These are phyloP conservation scores for Pseudopodoces humilis DNA, from an alignment of 2,113 vertebrate species.

Conservation along the genomic window DNA sequence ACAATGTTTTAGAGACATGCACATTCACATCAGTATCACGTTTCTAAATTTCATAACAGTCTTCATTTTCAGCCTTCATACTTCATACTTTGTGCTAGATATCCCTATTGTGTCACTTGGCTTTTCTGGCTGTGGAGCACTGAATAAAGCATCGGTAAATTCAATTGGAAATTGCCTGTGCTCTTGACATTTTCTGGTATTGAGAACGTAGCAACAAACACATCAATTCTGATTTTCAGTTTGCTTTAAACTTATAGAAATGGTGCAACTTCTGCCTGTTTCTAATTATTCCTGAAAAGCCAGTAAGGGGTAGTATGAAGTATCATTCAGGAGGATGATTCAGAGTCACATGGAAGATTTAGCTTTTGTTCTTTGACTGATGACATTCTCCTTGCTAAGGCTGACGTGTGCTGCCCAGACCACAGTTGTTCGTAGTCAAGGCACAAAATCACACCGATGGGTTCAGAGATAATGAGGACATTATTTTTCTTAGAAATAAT, in stretches of 20 bases:
- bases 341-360: background rate
- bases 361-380: background rate
- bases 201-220: background rate
- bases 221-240: background rate
- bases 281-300: slow-evolving; percentile 28
- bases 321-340: background rate
- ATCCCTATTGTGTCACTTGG: background rate
- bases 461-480: background rate
- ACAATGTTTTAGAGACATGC: background rate
- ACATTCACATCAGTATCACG: background rate
- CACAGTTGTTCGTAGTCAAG: background rate
- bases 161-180: background rate
- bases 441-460: background rate
- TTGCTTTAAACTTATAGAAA: background rate
- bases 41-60: slow-evolving; percentile 35
- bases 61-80: background rate
- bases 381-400: background rate
- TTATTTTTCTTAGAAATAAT: background rate
- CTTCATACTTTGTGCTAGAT: background rate
- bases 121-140: background rate
- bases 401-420: background rate
- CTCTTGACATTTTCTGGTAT: slow-evolving; percentile 18
- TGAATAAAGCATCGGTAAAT: background rate
- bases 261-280: background rate
- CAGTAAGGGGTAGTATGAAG: background rate